These are phyloP conservation scores for Semotilus atromaculatus DNA, from an alignment of 2,797 vertebrate species.

Conservation along the genomic window DNA sequence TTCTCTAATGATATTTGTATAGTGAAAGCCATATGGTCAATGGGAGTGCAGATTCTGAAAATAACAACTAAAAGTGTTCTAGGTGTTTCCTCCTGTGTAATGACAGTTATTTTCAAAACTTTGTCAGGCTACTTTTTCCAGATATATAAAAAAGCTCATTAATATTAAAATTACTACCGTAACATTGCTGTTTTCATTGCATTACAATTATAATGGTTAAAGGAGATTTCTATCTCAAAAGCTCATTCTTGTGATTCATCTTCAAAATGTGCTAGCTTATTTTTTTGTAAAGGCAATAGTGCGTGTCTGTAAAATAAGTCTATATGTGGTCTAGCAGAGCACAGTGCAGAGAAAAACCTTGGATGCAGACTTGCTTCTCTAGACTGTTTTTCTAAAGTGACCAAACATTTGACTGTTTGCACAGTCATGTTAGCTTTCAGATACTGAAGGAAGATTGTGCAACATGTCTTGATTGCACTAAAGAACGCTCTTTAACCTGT, in stretches of 20 bases:
- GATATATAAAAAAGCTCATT: not conserved
- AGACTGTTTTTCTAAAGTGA: not conserved
- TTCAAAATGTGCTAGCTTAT: not conserved
- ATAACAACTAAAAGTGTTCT: not conserved
- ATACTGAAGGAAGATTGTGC: not conserved
- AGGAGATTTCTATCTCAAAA: not conserved
- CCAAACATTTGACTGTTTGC: constrained; percentile 8
- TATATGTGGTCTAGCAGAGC: not conserved
- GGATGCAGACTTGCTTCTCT: not conserved
- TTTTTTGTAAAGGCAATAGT: constrained; percentile 4
- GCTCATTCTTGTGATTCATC: not conserved
- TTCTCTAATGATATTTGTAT: not conserved
- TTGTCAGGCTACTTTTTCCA: not conserved
- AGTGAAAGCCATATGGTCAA: constrained; percentile 8
- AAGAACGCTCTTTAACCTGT: not conserved
- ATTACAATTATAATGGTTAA: not conserved
- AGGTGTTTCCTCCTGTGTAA: not conserved
- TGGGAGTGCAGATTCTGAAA: not conserved
- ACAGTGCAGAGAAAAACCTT: not conserved
- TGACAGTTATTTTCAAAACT: not conserved
- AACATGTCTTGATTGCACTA: not conserved
- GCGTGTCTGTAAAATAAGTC: not conserved
- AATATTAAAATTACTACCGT: not conserved
- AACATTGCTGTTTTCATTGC: not conserved
- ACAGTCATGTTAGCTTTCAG: constrained; percentile 12